These are phyloP conservation scores for Homarus gammarus DNA, from an alignment of 2,888 invertebrate genomes.

Conservation along the genomic window DNA sequence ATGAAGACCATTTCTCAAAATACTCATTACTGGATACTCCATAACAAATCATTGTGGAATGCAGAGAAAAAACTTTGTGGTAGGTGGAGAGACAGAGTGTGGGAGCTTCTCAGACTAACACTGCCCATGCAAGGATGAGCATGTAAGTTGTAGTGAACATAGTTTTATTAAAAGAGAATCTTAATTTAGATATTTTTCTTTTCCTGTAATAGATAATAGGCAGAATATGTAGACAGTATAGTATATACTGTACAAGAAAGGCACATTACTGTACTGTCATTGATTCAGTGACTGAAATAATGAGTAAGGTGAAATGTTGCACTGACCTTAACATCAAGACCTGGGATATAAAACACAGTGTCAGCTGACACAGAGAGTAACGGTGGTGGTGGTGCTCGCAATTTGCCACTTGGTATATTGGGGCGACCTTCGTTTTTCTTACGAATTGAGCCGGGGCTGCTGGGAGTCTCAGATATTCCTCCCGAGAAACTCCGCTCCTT, in stretches of 20 bases:
- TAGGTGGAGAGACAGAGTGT: no score
- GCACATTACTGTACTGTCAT: background rate
- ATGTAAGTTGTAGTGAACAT: no score
- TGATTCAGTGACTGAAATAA: background rate
- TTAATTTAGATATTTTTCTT: no score
- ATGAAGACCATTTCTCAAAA: no score
- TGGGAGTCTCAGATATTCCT: slow-evolving; percentile 83
- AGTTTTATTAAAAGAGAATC: no score
- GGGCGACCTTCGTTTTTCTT: slow-evolving; percentile 63
- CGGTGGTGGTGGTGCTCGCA: slow-evolving; percentile 57
- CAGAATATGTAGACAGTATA: no score
- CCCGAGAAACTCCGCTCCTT: slow-evolving; percentile 87
- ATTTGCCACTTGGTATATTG: slow-evolving; percentile 50
- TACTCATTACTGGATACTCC: no score
- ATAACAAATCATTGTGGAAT: no score
- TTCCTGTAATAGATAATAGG: no score
- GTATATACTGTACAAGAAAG: no score
- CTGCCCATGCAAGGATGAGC: background rate
- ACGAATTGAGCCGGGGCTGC: slow-evolving; percentile 80
- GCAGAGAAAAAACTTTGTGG: no score
- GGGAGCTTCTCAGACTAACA: no score
- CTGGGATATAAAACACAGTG: slow-evolving; percentile 94
- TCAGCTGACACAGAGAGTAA: slow-evolving; percentile 79
- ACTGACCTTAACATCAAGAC: slow-evolving; percentile 90
- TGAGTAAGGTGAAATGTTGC: background rate